Percentiles rank a stretch among this genome's conserved stretches.
phyloP scores from a whole-genome alignment of 2,888 invertebrate genomes.

The Phragmatobia fuliginosa region DNA sequence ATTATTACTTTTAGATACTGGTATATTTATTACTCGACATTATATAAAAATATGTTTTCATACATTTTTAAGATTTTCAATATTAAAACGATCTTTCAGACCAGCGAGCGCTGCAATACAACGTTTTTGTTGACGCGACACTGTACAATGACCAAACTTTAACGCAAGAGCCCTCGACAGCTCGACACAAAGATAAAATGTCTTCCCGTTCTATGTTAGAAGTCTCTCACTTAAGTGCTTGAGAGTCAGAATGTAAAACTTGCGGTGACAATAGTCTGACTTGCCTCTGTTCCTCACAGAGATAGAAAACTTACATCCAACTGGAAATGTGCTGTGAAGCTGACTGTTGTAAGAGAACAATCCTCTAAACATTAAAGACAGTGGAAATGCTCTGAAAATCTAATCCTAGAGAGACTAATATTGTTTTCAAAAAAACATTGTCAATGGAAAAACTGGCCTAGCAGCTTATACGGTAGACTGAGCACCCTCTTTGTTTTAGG shows the following conservation, averaged over 20 bases:
- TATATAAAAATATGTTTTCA: not conserved
- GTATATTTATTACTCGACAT: not conserved
- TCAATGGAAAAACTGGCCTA: conserved; percentile 53
- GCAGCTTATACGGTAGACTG: conserved; percentile 58
- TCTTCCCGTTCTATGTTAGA: conserved; percentile 47
- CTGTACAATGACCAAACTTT: conserved; percentile 56
- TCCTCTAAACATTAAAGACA: conserved; percentile 13
- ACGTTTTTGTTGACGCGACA: not conserved
- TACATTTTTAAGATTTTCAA: not conserved
- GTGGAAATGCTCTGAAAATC: conserved; percentile 7
- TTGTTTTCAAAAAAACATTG: conserved; percentile 47
- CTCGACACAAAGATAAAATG: conserved; percentile 55
- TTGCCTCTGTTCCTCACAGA: conserved; percentile 48
- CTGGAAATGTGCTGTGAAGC: conserved; percentile 18
- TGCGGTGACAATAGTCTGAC: conserved; percentile 43
- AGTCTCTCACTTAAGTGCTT: conserved; percentile 52
- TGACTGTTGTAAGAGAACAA: conserved; percentile 13
- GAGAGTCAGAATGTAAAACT: conserved; percentile 34
- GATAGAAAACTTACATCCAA: conserved; percentile 23
- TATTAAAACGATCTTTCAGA: not conserved
- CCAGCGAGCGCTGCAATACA: not conserved
- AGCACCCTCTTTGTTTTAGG: conserved; percentile 57
- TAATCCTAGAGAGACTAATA: conserved; percentile 24
- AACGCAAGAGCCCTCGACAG: conserved; percentile 52
- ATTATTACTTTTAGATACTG: not conserved